Evolutionary conservation across 2,113 vertebrate genomes (phyloP).

Genomic region (Corydoras sp.): DNA sequence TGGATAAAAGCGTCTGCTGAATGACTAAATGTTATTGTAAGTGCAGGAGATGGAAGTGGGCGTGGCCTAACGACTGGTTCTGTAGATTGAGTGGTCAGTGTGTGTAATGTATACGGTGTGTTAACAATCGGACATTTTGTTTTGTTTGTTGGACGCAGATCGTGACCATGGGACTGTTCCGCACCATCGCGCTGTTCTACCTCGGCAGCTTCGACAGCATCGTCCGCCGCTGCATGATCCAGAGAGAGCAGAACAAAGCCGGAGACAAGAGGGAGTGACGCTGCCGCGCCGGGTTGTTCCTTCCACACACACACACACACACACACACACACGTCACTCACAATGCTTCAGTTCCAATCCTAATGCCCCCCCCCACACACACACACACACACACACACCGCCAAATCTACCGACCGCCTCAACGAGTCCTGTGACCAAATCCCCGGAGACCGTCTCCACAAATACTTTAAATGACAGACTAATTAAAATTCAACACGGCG

Average conservation of each 20-base stretch:
- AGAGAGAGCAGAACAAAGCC: conserved; percentile 77
- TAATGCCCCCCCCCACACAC: not conserved
- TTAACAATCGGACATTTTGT: no score
- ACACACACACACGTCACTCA: conserved; percentile 13
- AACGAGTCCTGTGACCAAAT: not conserved
- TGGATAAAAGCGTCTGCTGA: no score
- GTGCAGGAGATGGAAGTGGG: no score
- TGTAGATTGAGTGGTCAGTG: no score
- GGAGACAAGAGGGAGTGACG: conserved; percentile 79
- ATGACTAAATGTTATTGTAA: no score
- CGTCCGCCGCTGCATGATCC: conserved; percentile 92
- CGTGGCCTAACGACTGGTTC: no score
- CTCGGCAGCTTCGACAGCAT: conserved; percentile 95
- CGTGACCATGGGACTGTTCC: conserved; percentile 93
- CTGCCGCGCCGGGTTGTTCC: not conserved
- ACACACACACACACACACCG: not conserved
- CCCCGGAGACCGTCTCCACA: no score
- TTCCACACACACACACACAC: no score
- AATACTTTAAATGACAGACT: no score
- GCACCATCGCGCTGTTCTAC: conserved; percentile 88
- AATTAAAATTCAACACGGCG: no score
- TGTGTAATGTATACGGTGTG: no score
- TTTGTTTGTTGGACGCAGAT: conserved; percentile 61
- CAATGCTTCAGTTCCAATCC: not conserved
- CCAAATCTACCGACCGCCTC: not conserved